Evolutionary conservation across 2,888 invertebrate species (phyloP).

Genomic region (Eurois occulta): DNA sequence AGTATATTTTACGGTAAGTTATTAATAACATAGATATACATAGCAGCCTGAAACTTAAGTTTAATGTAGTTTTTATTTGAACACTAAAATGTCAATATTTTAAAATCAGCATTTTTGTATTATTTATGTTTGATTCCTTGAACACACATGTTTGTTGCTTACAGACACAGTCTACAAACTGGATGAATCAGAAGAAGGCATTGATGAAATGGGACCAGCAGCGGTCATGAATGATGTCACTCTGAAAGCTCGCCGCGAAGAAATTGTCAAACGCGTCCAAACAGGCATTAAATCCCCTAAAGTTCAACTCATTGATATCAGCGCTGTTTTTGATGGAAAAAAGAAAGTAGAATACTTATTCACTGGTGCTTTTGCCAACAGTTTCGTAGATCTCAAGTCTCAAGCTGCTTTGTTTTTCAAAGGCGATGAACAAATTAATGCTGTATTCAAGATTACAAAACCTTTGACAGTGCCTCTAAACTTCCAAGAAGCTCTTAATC

Average conservation of each 20-base stretch:
- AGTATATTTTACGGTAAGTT: conserved; percentile 81
- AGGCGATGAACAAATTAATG: conserved; percentile 85
- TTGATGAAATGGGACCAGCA: conserved; percentile 74
- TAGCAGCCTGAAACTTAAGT: not conserved
- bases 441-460: conserved; percentile 82
- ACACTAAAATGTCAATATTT: not conserved
- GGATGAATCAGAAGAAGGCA: conserved; percentile 69
- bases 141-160: conserved; percentile 65
- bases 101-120: not conserved
- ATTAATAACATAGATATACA: not conserved
- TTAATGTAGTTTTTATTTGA: not conserved
- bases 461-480: conserved; percentile 89
- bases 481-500: conserved; percentile 88
- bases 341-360: conserved; percentile 86
- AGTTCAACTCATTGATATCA: conserved; percentile 88
- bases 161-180: conserved; percentile 80
- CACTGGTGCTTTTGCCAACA: conserved; percentile 89
- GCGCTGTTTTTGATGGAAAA: conserved; percentile 88
- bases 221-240: conserved; percentile 73
- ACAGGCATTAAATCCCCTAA: conserved; percentile 89
- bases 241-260: conserved; percentile 85
- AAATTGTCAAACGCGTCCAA: conserved; percentile 89
- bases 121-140: not conserved
- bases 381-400: conserved; percentile 89
- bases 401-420: conserved; percentile 86